Conservation (phyloP, 2,888 invertebrate species). For the Scaptomyza caliginosa region DNA sequence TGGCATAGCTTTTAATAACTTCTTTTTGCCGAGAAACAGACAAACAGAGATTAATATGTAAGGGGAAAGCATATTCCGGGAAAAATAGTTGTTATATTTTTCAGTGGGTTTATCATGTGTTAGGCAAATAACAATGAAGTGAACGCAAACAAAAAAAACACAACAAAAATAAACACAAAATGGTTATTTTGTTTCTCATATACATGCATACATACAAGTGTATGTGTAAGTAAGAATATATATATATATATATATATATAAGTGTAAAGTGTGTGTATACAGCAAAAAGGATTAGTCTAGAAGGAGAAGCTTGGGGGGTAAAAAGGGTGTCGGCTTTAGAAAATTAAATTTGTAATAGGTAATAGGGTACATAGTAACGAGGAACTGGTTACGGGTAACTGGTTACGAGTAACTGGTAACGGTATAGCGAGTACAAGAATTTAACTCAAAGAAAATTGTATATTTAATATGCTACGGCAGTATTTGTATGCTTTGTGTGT, state of each 20-base stretch:
- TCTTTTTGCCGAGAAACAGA: background rate
- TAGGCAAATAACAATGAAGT: constrained; percentile 17
- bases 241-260: background rate
- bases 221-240: background rate
- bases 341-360: background rate
- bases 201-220: constrained; percentile 1
- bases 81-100: background rate
- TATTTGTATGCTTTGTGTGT: constrained; percentile 43
- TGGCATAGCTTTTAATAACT: background rate
- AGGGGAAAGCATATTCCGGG: constrained; percentile 2
- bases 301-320: background rate
- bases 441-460: constrained; percentile 38
- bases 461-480: constrained; percentile 33
- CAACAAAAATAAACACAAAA: background rate
- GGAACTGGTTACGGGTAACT: background rate
- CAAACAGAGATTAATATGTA: background rate
- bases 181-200: constrained; percentile 2
- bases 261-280: background rate
- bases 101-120: constrained; percentile 3
- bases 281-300: constrained; percentile 12
- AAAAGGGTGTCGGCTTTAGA: constrained; percentile 24
- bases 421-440: constrained; percentile 19
- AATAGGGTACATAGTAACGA: background rate
- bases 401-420: background rate
- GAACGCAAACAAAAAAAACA: constrained; percentile 14